Conservation (phyloP, 2,888 invertebrate genomes). For the Gortyna flavago region DNA sequence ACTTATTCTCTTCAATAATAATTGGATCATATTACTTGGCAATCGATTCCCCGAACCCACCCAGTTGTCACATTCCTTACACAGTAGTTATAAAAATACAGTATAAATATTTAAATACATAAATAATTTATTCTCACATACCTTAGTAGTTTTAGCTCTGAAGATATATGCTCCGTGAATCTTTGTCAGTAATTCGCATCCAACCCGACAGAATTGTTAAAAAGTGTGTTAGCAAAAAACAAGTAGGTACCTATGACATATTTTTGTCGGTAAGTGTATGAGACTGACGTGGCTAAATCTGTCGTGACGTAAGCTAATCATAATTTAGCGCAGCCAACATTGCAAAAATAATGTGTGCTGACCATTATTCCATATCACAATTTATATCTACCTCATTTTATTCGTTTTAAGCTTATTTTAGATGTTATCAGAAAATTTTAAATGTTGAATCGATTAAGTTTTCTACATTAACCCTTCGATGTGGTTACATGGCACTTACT, state of each 20-base stretch:
- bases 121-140: neutral
- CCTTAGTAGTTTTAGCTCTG: slow-evolving; percentile 12
- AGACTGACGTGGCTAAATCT: slow-evolving; percentile 58
- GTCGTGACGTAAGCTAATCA: slow-evolving; percentile 61
- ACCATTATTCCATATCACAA: slow-evolving; percentile 88
- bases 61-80: slow-evolving; percentile 43
- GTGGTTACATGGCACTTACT: slow-evolving; percentile 69
- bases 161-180: slow-evolving; percentile 27
- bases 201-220: neutral
- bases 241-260: too few relatives aligned
- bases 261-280: slow-evolving; percentile 23
- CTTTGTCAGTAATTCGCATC: neutral
- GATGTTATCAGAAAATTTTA: slow-evolving; percentile 79
- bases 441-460: slow-evolving; percentile 75
- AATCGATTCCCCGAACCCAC: slow-evolving; percentile 14
- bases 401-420: slow-evolving; percentile 86
- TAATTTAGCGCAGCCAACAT: slow-evolving; percentile 53
- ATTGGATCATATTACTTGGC: slow-evolving; percentile 13
- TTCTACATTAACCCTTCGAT: slow-evolving; percentile 77
- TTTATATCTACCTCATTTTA: slow-evolving; percentile 89
- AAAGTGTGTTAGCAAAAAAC: neutral
- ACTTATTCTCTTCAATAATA: neutral
- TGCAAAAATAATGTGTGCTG: slow-evolving; percentile 68
- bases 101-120: slow-evolving; percentile 1
- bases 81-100: slow-evolving; percentile 26